phyloP scores from a whole-genome alignment of 1,140 invertebrate genomes.

The Aphidius gifuensis region DNA sequence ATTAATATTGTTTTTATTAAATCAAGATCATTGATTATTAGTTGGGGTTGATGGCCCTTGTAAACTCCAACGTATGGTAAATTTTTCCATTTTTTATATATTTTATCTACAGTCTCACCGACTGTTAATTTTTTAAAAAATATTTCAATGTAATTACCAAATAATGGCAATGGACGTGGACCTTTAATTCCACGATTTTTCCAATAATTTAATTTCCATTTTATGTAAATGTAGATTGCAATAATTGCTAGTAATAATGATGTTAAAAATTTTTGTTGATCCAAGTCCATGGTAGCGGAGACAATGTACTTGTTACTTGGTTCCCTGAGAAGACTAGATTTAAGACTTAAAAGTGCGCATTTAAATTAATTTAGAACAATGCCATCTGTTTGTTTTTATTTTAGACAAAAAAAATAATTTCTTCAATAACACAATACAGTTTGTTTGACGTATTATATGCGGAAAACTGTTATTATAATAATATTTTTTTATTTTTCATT shows the following conservation, averaged over 20 bases:
- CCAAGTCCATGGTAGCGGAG: not conserved
- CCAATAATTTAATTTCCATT: slow-evolving; percentile 46
- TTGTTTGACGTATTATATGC: too few relatives aligned
- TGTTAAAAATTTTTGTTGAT: not conserved
- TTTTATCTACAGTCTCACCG: slow-evolving; percentile 15
- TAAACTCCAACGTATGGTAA: slow-evolving; percentile 37
- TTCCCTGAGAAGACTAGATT: too few relatives aligned
- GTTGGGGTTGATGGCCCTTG: slow-evolving; percentile 45
- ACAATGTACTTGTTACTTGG: too few relatives aligned
- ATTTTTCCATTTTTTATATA: slow-evolving; percentile 27
- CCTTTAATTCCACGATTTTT: slow-evolving; percentile 33
- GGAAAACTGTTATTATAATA: too few relatives aligned
- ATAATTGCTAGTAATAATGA: not conserved
- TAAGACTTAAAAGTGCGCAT: too few relatives aligned
- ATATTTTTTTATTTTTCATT: too few relatives aligned
- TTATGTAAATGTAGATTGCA: not conserved
- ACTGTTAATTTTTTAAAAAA: slow-evolving; percentile 23
- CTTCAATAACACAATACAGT: too few relatives aligned
- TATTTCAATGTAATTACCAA: slow-evolving; percentile 37
- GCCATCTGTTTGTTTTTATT: too few relatives aligned
- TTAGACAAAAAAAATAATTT: too few relatives aligned
- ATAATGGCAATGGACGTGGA: slow-evolving; percentile 39
- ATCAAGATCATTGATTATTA: slow-evolving; percentile 58
- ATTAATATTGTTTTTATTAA: slow-evolving; percentile 61
- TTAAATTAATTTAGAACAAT: too few relatives aligned